Percentiles rank a stretch among this genome's conserved stretches.
Conservation (phyloP, 1,140 invertebrate genomes). For the Parapsyche elsis region DNA sequence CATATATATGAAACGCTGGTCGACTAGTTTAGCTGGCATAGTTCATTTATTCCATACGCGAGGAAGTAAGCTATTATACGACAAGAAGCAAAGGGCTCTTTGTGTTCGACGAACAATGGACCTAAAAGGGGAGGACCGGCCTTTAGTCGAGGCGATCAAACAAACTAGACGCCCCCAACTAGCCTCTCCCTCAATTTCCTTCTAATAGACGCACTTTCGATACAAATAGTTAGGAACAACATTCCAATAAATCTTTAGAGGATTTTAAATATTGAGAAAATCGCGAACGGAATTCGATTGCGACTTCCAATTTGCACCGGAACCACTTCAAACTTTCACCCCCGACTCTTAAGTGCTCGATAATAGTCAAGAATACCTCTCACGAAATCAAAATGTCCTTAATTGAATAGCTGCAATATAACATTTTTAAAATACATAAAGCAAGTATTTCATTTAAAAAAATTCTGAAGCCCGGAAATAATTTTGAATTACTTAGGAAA, state of each 20-base stretch:
- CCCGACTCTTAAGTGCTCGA: no score
- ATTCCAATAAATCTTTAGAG: neutral
- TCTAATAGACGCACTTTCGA: constrained; percentile 13
- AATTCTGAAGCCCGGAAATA: neutral
- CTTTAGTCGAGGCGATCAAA: neutral
- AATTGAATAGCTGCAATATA: no score
- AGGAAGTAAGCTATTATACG: constrained; percentile 13
- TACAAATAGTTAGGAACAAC: constrained; percentile 6
- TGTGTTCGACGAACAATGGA: constrained; percentile 32
- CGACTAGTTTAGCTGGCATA: neutral
- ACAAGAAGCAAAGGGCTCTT: constrained; percentile 11
- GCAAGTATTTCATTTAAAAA: no score
- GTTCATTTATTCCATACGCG: constrained; percentile 1
- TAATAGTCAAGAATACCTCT: no score
- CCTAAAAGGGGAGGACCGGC: neutral
- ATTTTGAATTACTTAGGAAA: constrained; percentile 3
- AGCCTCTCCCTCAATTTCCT: neutral
- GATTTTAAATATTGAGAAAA: no score
- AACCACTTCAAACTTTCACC: no score
- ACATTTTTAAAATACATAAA: no score
- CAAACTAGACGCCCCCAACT: neutral
- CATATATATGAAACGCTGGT: neutral
- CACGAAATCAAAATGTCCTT: no score
- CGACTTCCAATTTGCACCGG: no score
- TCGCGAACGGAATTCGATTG: no score